These are phyloP conservation scores for Dynastes grantii DNA, from an alignment of 2,888 invertebrate species.

Conservation along the genomic window DNA sequence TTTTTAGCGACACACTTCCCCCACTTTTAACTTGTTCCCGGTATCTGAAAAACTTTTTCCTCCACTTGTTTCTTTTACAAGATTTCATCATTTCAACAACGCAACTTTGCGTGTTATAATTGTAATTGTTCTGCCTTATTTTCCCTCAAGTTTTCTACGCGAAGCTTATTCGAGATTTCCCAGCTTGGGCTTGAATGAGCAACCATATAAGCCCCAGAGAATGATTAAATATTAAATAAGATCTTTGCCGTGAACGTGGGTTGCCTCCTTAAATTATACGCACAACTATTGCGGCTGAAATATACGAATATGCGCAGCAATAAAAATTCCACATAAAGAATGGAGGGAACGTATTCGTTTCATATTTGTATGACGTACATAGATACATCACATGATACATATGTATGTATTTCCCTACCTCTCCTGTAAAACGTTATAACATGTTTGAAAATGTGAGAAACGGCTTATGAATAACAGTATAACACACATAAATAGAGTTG, in stretches of 20 bases:
- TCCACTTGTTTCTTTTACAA: constrained; percentile 38
- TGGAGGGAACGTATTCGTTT: background rate
- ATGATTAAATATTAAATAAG: constrained; percentile 36
- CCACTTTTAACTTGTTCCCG: constrained; percentile 41
- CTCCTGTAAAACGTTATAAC: too few species aligned
- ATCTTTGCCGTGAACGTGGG: constrained; percentile 9
- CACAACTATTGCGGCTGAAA: background rate
- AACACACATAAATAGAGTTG: too few species aligned
- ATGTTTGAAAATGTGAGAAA: too few species aligned
- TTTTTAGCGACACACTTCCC: constrained; percentile 57
- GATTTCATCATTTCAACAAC: constrained; percentile 41
- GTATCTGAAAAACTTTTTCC: constrained; percentile 37
- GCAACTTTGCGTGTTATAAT: constrained; percentile 45
- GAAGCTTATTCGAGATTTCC: constrained; percentile 29
- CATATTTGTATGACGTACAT: too few species aligned
- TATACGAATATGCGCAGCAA: background rate
- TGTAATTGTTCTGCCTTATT: constrained; percentile 42
- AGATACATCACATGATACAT: too few species aligned
- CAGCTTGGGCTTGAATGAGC: constrained; percentile 16
- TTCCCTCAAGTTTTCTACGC: constrained; percentile 23
- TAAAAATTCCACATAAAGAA: background rate
- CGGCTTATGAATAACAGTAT: too few species aligned
- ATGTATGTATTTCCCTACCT: too few species aligned
- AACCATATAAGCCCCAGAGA: constrained; percentile 18
- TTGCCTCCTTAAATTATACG: constrained; percentile 13